Evolutionary conservation across 2,113 vertebrate genomes (phyloP), one percentile per base, ranked within the genome.

Genomic region (Tylochromis polylepis): DNA sequence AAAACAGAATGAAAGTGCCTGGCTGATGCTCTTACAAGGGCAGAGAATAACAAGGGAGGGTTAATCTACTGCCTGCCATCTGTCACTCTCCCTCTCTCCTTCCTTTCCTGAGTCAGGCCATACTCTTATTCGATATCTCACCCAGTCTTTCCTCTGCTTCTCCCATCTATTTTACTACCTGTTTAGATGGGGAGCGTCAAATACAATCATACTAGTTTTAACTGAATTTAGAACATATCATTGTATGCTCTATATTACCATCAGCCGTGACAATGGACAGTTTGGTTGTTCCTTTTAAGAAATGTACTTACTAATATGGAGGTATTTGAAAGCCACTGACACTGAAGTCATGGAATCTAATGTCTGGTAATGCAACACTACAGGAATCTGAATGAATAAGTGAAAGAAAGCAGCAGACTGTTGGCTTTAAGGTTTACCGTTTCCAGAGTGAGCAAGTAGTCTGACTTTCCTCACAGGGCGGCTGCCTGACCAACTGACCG

Each of bases 61-160:
- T 62, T 89, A 75, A 87, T 90, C 89, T 85, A 83, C 87, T 81
- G 89, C 79, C 85, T 83, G 79, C 93, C 92, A 93, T 93, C 91
- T 93, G 91, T 91, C 80, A 27, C 88, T 87, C 65, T 86, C 41
- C 82, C 75, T 34, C 87, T 83, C 34, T 72, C 22, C 53, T n/a
- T 65, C 24, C 65, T 27, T 82, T 67, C 81, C 57, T 15, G 11
- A 36, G 72, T 85, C 53, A 82, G 29, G 14, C 56, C 43, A 53
- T 41, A 29, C 36, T 88, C 11, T 34, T 31, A 53, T 78, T 78
- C 46, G 15, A 41, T 72, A 11, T 65, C 67, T 70, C 51, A 49
- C 53, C 53, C 51, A 67, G 65, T 49, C 51, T 20, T 22, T 60
- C 22, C 41, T 55, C 18, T 18, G 41, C 79, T 57, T 57, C 55